Evolutionary conservation across 2,113 vertebrate genomes (phyloP), one percentile per base, ranked within the genome.

Genomic region (Tragelaphus strepsiceros): DNA sequence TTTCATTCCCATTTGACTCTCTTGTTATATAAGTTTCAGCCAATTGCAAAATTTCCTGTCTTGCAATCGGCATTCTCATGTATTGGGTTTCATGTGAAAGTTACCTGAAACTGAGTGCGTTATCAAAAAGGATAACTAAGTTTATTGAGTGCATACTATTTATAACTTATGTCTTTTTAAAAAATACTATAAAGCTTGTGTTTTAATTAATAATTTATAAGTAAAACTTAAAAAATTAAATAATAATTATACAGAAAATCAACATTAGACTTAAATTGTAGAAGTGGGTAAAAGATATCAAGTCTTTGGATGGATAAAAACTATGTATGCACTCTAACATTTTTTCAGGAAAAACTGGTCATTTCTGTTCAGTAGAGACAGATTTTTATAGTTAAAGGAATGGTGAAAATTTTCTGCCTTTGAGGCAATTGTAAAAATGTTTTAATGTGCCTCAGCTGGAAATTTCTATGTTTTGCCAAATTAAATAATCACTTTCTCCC

Each of bases 361-460:
- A 89, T 97, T 98, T 98, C 93, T 59, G 43, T 58, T 88, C 88
- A 82, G 88, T 16, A 91, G 32, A 97, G 67, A 95, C 92, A 96
- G 49, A 91, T 82, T 96, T 95, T 96, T 97, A 96, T 59, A 92
- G 91, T 51, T 61, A 97, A 97, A 91, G 91, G 90, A 98, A 88
- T 88, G 58, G 59, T 71, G 82, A 97, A 91, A 82, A 89, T 93
- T 94, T 95, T 97, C 92, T 98, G 90, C 94, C 95, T 97, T 96
- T 90, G 82, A 92, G 90, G 91, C 88, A 97, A 98, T 95, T 96
- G 64, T 96, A 97, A 97, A 97, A 96, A 93, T 77, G 61, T 92
- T 97, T 95, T 86, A 98, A 97, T 22, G 43, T 87, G 26, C n/a
- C 97, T 56, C 4, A 98, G 93, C 97, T 54, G 32, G 96, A 98